Conservation (phyloP, 37 sponge, comb jelly and placozoan species). For the Petrosia ficiformis region DNA sequence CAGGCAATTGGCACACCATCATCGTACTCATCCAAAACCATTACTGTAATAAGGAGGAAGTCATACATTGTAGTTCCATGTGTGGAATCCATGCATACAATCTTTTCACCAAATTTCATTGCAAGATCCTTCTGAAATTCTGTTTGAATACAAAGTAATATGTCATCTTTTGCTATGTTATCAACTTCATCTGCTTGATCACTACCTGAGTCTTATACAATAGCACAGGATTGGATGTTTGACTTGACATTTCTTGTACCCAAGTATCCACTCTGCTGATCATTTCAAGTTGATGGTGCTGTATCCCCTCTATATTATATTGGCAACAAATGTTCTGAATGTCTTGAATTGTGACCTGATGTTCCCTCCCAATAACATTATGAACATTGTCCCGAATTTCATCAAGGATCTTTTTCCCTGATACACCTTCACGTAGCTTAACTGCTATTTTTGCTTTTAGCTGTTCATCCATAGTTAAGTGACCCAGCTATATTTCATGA, state of each 20-base stretch:
- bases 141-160: not conserved
- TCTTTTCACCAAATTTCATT: not conserved
- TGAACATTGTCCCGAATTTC: not conserved
- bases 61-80: conserved; percentile 6
- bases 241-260: not conserved
- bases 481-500: too few species aligned
- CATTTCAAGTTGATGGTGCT: not conserved
- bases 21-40: not conserved
- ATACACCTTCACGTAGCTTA: not conserved
- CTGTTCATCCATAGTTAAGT: too few species aligned
- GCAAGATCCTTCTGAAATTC: not conserved
- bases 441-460: too few species aligned
- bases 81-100: not conserved
- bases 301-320: not conserved
- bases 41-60: conserved; percentile 5
- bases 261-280: not conserved
- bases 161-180: conserved; percentile 3
- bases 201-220: not conserved
- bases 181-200: conserved; percentile 1
- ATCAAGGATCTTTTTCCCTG: not conserved
- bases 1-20: conserved; percentile 5
- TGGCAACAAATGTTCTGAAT: not conserved
- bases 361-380: not conserved
- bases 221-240: not conserved
- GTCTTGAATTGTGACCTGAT: not conserved